Conservation (phyloP, 1,140 invertebrate species). For the Bombus sibiricus region DNA sequence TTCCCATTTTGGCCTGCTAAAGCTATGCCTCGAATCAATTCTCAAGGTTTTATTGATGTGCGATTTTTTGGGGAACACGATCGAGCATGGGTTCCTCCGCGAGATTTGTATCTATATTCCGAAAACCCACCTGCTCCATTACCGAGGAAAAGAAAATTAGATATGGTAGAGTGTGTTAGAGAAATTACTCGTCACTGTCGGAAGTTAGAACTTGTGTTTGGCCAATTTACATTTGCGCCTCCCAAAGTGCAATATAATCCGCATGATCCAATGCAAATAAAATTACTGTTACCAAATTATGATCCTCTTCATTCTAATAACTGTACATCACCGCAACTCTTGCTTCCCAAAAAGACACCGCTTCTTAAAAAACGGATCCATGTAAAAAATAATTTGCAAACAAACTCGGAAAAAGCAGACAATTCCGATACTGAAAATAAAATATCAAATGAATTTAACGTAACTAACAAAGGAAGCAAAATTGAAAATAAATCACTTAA, state of each 20-base stretch:
- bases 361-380: slow-evolving; percentile 29
- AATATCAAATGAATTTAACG: background rate
- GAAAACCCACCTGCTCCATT: slow-evolving; percentile 85
- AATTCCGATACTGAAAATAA: slow-evolving; percentile 26
- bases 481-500: background rate
- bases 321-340: background rate
- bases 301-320: slow-evolving; percentile 73
- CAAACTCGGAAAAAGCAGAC: background rate
- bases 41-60: slow-evolving; percentile 91
- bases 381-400: slow-evolving; percentile 30
- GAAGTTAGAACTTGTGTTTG: slow-evolving; percentile 84
- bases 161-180: slow-evolving; percentile 86
- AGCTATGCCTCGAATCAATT: slow-evolving; percentile 89
- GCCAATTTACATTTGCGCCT: slow-evolving; percentile 90
- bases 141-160: slow-evolving; percentile 85
- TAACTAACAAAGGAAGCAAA: background rate
- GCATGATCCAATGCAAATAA: slow-evolving; percentile 86
- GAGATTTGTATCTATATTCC: slow-evolving; percentile 93
- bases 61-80: slow-evolving; percentile 97
- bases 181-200: slow-evolving; percentile 80
- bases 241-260: slow-evolving; percentile 89
- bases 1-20: slow-evolving; percentile 98
- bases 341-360: slow-evolving; percentile 38
- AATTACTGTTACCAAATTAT: slow-evolving; percentile 86
- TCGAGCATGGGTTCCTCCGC: slow-evolving; percentile 93